Conservation (phyloP, 1,140 invertebrate genomes). For the Bombus cullumanus region DNA sequence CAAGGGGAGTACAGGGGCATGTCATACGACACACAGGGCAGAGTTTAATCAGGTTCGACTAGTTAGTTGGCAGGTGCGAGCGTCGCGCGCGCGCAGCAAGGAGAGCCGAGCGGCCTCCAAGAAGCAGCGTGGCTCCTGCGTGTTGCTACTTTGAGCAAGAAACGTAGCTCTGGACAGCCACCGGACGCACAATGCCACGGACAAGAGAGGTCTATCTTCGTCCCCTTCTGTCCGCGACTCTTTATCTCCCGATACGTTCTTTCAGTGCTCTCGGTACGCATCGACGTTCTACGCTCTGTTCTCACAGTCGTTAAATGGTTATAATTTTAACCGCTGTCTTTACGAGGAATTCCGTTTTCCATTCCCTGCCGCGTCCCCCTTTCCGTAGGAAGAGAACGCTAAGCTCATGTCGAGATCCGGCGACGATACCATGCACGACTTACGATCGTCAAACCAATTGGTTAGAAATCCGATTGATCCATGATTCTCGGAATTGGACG, state of each 20-base stretch:
- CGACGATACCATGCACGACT: conserved; percentile 15
- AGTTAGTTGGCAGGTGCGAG: conserved; percentile 81
- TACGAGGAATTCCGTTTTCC: conserved; percentile 26
- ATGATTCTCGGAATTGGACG: not conserved
- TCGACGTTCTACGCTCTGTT: conserved; percentile 57
- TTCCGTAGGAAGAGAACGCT: not conserved
- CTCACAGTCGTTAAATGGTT: conserved; percentile 72
- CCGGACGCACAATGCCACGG: conserved; percentile 69
- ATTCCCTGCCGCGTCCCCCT: not conserved
- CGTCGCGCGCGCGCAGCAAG: conserved; percentile 60
- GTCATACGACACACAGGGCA: conserved; percentile 77
- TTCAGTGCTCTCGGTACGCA: conserved; percentile 13
- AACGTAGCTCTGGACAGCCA: conserved; percentile 53
- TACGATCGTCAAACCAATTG: not conserved
- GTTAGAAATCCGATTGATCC: not conserved
- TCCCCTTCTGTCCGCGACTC: not conserved
- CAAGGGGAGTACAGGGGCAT: conserved; percentile 30
- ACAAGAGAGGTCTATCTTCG: conserved; percentile 23
- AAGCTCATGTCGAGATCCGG: not conserved
- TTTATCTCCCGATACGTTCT: conserved; percentile 45
- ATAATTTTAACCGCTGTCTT: conserved; percentile 63
- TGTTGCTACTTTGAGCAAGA: conserved; percentile 43
- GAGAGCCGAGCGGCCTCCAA: conserved; percentile 61
- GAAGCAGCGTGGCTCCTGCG: conserved; percentile 55
- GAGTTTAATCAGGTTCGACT: conserved; percentile 83